Conservation (phyloP, 2,888 invertebrate species). For the Drosophila aldrichi region DNA sequence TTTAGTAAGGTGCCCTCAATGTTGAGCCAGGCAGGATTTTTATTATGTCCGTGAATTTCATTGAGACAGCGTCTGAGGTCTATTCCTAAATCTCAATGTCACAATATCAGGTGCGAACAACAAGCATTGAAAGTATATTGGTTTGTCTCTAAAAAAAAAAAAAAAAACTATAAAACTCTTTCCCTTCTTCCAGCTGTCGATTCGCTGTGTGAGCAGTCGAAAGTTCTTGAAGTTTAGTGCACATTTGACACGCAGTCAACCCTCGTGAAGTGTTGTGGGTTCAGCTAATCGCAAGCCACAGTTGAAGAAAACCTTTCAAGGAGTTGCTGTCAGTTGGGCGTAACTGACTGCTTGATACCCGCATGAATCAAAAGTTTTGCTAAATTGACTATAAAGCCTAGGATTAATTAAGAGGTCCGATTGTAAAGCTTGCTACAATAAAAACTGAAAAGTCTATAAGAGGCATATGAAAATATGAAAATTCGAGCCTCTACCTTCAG, state of each 20-base stretch:
- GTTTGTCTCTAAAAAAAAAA: neutral
- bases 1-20: neutral
- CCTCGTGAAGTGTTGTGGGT: conserved; percentile 7
- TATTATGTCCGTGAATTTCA: conserved; percentile 39
- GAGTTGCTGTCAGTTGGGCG: neutral
- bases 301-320: neutral
- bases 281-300: conserved; percentile 65
- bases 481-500: too few species aligned
- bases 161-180: conserved; percentile 25
- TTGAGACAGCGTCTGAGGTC: conserved; percentile 44
- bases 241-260: conserved; percentile 7
- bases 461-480: too few species aligned
- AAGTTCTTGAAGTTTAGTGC: conserved; percentile 51
- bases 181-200: conserved; percentile 44
- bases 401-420: too few species aligned
- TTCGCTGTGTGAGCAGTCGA: conserved; percentile 67
- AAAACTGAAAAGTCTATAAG: too few species aligned
- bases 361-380: too few species aligned
- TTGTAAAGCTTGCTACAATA: too few species aligned
- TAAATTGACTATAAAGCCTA: neutral
- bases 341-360: neutral
- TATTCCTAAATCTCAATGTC: conserved; percentile 68
- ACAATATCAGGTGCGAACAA: conserved; percentile 38
- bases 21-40: neutral
- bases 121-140: conserved; percentile 8